These are phyloP conservation scores for Pandemis cinnamomeana DNA, from an alignment of 2,888 invertebrate species.

Conservation along the genomic window DNA sequence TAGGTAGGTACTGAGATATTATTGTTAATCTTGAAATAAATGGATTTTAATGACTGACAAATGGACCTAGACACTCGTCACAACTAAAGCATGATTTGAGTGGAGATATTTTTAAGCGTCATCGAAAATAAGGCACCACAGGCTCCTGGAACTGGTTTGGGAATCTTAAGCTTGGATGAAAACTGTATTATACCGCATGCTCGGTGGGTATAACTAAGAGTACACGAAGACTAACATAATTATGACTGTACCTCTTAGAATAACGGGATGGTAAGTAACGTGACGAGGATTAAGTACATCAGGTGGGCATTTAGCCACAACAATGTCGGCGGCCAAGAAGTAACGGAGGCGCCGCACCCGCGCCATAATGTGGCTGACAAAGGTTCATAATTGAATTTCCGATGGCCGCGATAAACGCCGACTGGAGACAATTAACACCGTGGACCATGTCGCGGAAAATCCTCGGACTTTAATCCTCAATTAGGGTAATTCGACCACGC, in stretches of 20 bases:
- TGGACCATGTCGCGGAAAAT: slow-evolving; percentile 59
- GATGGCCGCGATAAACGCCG: slow-evolving; percentile 65
- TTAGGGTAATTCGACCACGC: slow-evolving; percentile 64
- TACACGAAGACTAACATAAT: slow-evolving; percentile 16
- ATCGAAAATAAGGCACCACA: too few relatives aligned
- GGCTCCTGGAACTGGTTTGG: too few relatives aligned
- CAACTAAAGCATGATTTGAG: too few relatives aligned
- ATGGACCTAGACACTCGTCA: too few relatives aligned
- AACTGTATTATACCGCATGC: not conserved
- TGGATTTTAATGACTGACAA: too few relatives aligned
- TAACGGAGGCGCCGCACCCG: slow-evolving; percentile 38
- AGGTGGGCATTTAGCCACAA: slow-evolving; percentile 28
- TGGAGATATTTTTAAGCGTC: too few relatives aligned
- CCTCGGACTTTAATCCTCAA: slow-evolving; percentile 62
- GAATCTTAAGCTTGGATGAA: too few relatives aligned
- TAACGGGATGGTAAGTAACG: slow-evolving; percentile 16
- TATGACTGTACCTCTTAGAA: slow-evolving; percentile 11
- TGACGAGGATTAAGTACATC: slow-evolving; percentile 21
- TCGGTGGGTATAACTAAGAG: not conserved
- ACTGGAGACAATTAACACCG: slow-evolving; percentile 63
- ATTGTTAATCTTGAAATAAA: too few relatives aligned
- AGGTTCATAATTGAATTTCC: slow-evolving; percentile 72
- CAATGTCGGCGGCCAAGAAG: slow-evolving; percentile 19
- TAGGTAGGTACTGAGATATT: too few relatives aligned
- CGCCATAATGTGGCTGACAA: slow-evolving; percentile 50